These are phyloP conservation scores for Thamnaconus septentrionalis DNA, from an alignment of 2,113 vertebrate species.

Conservation along the genomic window DNA sequence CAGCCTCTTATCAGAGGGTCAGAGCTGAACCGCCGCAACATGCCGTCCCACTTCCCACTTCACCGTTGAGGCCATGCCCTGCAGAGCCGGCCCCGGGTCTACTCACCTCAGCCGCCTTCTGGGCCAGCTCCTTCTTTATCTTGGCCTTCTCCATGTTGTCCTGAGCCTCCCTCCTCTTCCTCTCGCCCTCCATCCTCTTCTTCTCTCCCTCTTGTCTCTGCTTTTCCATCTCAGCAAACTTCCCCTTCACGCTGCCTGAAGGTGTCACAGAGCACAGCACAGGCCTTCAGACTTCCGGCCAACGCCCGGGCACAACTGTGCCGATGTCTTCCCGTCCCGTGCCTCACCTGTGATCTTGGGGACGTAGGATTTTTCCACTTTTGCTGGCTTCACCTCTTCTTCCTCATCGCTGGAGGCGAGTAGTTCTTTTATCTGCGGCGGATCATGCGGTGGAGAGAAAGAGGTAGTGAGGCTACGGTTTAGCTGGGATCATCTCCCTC, in stretches of 20 bases:
- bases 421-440: slow-evolving; percentile 85
- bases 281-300: slow-evolving; percentile 15
- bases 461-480: slow-evolving; percentile 61
- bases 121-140: slow-evolving; percentile 91
- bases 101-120: slow-evolving; percentile 93
- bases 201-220: slow-evolving; percentile 90
- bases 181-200: slow-evolving; percentile 88
- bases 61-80: too few species aligned
- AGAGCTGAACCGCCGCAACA: not conserved
- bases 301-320: not conserved
- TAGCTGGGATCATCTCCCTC: slow-evolving; percentile 75
- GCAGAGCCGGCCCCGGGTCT: slow-evolving; percentile 4
- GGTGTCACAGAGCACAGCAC: slow-evolving; percentile 25
- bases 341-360: slow-evolving; percentile 95
- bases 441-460: slow-evolving; percentile 46
- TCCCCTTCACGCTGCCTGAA: slow-evolving; percentile 95
- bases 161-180: slow-evolving; percentile 88
- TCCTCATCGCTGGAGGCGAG: slow-evolving; percentile 95
- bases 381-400: slow-evolving; percentile 80
- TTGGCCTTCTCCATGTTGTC: slow-evolving; percentile 93
- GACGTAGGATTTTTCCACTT: slow-evolving; percentile 92
- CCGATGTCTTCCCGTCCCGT: not conserved
- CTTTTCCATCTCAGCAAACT: slow-evolving; percentile 98
- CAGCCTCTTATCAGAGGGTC: slow-evolving; percentile 15
- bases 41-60: not conserved